Evolutionary conservation across 2,888 invertebrate species (phyloP), one percentile per base, ranked within the genome.

Genomic region (Parascotia fuliginaria): DNA sequence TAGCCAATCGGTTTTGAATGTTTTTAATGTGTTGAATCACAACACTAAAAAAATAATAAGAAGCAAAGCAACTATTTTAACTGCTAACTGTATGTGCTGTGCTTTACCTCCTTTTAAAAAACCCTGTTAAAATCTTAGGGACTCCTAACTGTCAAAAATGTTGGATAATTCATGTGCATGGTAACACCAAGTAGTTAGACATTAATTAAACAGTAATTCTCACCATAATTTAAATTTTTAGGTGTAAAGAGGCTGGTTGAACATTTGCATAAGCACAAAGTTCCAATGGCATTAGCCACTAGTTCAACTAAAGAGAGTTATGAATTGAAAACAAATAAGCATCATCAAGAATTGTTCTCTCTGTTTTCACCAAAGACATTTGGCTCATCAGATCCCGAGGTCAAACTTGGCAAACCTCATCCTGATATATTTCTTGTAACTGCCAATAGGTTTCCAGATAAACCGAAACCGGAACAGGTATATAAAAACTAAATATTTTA

Each of bases 281-380:
- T 98, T 42, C 97, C 98, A 0, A 95, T 97, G 33, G 96, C 96
- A 3, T 90, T 98, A 54, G 98, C 98, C 11, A 98, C 98, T 2
- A 98, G 98, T 57, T 97, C 97, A 11, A 94, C 94, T 37, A 83
- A 91, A 63, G 93, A 95, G n/a, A 95, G 95, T 74, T 97, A 95
- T 72, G 93, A 94, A 13, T 73, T 96, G 1, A 97, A 97, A 89
- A 94, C 94, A 0, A 84, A 89, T 29, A 93, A 94, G 55, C 94
- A 95, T 75, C 95, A 96, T 72, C 82, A 89, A 48, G 93, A 94
- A 11, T 76, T 96, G 3, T 96, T 96, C 73, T 78, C 91, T 1
- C 76, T 95, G 29, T 96, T 97, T 68, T 83, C 93, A 55, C 96
- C 96, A 75, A 93, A 95, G 57, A 97, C 98, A 0, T 94, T 95